These are phyloP conservation scores for Onychostruthus taczanowskii DNA, from an alignment of 2,113 vertebrate species.

Conservation along the genomic window DNA sequence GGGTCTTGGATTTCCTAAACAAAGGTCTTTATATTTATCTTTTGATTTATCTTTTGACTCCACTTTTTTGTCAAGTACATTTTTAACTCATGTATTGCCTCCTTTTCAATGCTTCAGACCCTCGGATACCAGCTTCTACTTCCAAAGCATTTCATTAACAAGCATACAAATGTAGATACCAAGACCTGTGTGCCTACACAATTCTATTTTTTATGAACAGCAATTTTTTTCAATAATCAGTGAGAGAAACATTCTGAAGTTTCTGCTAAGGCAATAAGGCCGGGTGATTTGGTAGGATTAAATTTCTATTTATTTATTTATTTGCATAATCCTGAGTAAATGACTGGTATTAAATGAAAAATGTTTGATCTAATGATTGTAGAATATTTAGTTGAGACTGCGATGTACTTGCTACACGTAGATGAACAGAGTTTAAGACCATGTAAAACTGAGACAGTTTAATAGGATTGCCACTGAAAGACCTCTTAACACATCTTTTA, in stretches of 20 bases:
- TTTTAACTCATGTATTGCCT: not conserved
- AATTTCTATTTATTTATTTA: constrained; percentile 1
- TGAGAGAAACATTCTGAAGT: not conserved
- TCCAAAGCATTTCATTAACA: not conserved
- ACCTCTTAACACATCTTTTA: not conserved
- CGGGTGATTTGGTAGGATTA: not conserved
- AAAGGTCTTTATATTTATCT: not conserved
- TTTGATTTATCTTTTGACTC: not conserved
- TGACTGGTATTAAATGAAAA: not conserved
- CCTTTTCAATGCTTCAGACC: not conserved
- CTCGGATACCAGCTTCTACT: not conserved
- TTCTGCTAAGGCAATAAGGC: not conserved
- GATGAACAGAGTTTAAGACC: not conserved
- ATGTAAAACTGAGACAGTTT: not conserved
- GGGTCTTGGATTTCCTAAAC: not conserved
- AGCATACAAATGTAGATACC: not conserved
- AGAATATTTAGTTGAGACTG: not conserved
- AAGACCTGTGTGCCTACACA: not conserved
- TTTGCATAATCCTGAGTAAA: not conserved
- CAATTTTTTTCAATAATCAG: not conserved
- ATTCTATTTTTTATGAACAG: not conserved
- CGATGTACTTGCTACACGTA: not conserved
- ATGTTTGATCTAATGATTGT: not conserved
- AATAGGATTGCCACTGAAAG: not conserved
- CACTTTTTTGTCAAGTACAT: not conserved